A percentile compares a stretch with the other conserved stretches of the same genome.
Evolutionary conservation across 2,113 vertebrate genomes (phyloP).

Genomic region (Sceloporus undulatus): DNA sequence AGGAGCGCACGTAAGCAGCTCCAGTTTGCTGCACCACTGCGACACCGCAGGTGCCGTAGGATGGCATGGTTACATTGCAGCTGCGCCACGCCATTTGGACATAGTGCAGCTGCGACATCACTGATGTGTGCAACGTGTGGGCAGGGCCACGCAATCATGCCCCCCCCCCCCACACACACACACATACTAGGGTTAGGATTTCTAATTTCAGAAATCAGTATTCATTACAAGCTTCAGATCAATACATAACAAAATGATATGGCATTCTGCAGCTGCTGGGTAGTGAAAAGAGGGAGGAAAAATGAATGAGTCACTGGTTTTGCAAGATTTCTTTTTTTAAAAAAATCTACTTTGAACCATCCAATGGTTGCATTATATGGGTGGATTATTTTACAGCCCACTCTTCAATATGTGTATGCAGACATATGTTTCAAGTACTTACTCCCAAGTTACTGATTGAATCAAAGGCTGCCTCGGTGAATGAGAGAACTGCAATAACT

Average conservation of each 20-base stretch:
- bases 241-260: background rate
- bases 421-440: background rate
- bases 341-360: background rate
- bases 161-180: no score
- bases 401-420: background rate
- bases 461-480: background rate
- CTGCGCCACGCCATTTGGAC: no score
- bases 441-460: no score
- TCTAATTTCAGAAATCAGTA: background rate
- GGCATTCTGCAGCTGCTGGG: background rate
- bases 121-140: no score
- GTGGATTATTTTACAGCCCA: background rate
- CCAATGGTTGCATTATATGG: background rate
- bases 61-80: no score
- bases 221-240: background rate
- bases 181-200: no score
- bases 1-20: no score
- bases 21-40: no score
- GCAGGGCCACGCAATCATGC: no score
- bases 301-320: background rate
- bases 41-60: no score
- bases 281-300: background rate
- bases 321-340: background rate
- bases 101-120: no score
- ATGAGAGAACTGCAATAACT: background rate